phyloP scores from a whole-genome alignment of 2,797 vertebrate species.

The Crenichthys baileyi region DNA sequence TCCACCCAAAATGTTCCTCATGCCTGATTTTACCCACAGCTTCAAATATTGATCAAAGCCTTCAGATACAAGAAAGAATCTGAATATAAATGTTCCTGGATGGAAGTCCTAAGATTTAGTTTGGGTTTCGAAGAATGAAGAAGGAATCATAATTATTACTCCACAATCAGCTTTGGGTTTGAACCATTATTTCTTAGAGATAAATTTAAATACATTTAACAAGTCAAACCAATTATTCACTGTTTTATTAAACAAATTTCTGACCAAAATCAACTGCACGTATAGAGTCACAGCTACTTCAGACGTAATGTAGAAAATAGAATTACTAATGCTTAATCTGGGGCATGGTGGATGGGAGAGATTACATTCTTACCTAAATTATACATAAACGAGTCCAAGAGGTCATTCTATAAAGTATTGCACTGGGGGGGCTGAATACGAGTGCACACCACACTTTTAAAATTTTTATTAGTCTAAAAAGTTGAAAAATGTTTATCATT shows the following conservation, averaged over 20 bases:
- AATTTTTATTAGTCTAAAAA: too few relatives aligned
- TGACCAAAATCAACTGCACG: background rate
- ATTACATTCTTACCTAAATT: too few relatives aligned
- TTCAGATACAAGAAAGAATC: constrained; percentile 5
- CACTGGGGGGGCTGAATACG: too few relatives aligned
- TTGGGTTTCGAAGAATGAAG: background rate
- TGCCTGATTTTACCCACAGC: constrained; percentile 22
- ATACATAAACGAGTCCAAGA: too few relatives aligned
- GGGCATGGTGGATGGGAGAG: too few relatives aligned
- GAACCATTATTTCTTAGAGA: background rate
- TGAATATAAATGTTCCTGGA: constrained; percentile 5
- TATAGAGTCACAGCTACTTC: too few relatives aligned
- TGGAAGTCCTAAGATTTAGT: background rate
- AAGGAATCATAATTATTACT: background rate
- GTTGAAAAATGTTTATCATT: too few relatives aligned
- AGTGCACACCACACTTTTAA: too few relatives aligned
- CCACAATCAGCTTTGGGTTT: too few relatives aligned
- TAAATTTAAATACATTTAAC: background rate
- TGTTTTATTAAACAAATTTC: background rate
- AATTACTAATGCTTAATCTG: too few relatives aligned
- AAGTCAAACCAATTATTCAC: background rate
- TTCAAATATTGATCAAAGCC: constrained; percentile 56
- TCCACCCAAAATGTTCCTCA: background rate
- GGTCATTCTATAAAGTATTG: too few relatives aligned
- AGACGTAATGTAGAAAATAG: too few relatives aligned